phyloP scores from a whole-genome alignment of 2,888 invertebrate species.

The Cremastobaeus sp. region DNA sequence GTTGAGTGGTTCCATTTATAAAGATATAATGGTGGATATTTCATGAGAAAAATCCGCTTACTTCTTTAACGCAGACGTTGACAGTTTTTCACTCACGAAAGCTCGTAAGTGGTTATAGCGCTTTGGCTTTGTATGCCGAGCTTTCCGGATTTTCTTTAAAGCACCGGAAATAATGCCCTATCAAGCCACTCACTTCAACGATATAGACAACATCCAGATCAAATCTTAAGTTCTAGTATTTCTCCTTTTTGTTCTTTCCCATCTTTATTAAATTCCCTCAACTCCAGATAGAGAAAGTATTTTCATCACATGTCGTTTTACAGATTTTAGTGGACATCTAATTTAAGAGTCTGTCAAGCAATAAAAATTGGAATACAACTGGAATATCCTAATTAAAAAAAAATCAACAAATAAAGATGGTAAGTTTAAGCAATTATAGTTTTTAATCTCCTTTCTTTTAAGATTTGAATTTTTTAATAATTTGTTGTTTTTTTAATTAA shows the following conservation, averaged over 20 bases:
- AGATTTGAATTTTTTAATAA: too few species aligned
- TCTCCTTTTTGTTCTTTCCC: conserved; percentile 12
- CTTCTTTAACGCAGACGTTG: conserved; percentile 69
- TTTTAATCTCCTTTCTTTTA: too few species aligned
- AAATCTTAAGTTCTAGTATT: conserved; percentile 33
- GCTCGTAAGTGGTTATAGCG: conserved; percentile 77
- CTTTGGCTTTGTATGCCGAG: conserved; percentile 74
- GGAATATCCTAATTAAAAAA: too few species aligned
- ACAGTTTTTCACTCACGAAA: conserved; percentile 68
- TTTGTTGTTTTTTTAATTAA: too few species aligned
- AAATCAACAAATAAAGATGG: neutral
- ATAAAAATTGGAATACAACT: too few species aligned
- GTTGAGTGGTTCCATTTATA: conserved; percentile 78
- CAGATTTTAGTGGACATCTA: too few species aligned
- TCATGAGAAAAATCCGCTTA: conserved; percentile 76
- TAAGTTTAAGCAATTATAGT: too few species aligned
- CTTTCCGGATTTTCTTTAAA: conserved; percentile 65
- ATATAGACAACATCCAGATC: conserved; percentile 45
- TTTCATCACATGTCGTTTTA: too few species aligned
- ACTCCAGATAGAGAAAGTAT: too few species aligned
- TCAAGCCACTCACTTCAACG: conserved; percentile 53
- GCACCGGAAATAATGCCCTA: conserved; percentile 68
- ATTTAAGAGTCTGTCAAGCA: conserved; percentile 13
- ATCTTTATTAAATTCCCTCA: conserved; percentile 1
- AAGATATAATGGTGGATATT: conserved; percentile 76